These are phyloP conservation scores for Macrochelys suwanniensis DNA, from an alignment of 2,797 vertebrate species.

Conservation along the genomic window DNA sequence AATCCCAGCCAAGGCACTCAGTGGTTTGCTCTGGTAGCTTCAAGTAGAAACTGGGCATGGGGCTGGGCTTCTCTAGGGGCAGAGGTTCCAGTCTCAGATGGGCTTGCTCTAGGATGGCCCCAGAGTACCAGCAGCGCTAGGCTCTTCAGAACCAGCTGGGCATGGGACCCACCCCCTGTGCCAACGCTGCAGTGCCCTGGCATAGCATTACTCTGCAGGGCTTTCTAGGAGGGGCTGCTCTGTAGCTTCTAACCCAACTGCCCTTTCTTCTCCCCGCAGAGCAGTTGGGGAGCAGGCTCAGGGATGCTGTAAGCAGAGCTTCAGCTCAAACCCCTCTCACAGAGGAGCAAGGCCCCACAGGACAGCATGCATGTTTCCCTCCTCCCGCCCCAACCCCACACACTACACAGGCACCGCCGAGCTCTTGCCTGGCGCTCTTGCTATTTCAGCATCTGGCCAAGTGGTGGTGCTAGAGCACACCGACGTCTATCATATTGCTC, in stretches of 20 bases:
- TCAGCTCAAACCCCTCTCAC: background rate
- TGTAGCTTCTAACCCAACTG: background rate
- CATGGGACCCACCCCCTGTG: background rate
- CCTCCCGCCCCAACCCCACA: background rate
- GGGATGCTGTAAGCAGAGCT: background rate
- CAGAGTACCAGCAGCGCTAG: background rate
- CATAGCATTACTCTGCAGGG: background rate
- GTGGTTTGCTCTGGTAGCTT: slow-evolving; percentile 72
- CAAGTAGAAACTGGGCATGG: slow-evolving; percentile 41
- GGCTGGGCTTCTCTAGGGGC: background rate
- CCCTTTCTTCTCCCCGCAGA: background rate
- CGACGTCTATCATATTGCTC: background rate
- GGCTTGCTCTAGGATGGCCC: background rate
- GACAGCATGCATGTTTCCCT: background rate
- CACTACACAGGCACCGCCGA: rapidly evolving
- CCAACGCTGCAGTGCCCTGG: background rate
- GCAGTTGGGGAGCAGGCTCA: background rate
- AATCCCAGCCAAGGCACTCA: slow-evolving; percentile 68
- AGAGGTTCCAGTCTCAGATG: background rate
- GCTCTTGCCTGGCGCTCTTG: background rate
- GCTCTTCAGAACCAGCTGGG: background rate
- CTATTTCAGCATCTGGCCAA: background rate
- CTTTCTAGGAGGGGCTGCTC: background rate
- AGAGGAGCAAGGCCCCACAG: background rate
- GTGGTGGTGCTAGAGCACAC: background rate